Percentiles rank a stretch among this genome's conserved stretches.
Conservation (phyloP, 30 jellyfish, hydroid and myxozoan genomes). For the Turritopsis dohrnii region DNA sequence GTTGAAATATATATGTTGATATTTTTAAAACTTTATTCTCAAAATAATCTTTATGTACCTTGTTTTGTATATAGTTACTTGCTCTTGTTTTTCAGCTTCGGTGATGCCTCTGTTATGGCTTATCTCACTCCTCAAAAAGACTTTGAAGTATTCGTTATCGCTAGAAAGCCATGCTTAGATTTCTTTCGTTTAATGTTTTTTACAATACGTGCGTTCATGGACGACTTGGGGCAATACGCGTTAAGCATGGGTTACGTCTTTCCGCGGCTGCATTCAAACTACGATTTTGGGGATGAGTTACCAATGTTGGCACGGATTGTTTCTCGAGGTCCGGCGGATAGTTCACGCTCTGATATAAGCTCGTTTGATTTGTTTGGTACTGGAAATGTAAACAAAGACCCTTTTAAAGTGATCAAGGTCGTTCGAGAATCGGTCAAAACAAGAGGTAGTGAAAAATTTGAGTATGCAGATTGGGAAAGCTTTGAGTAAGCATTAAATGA, state of each 20-base stretch:
- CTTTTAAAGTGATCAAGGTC: conserved; percentile 52
- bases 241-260: conserved; percentile 81
- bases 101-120: conserved; percentile 21
- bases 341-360: conserved; percentile 71
- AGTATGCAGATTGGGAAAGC: conserved; percentile 17
- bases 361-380: conserved; percentile 91
- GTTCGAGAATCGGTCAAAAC: conserved; percentile 37
- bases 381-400: conserved; percentile 80
- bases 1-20: too few species aligned
- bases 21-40: too few species aligned
- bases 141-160: conserved; percentile 46
- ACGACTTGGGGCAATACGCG: conserved; percentile 61
- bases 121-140: conserved; percentile 82
- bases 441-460: conserved; percentile 32
- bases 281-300: conserved; percentile 39
- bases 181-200: conserved; percentile 56
- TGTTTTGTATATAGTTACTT: not conserved
- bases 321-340: conserved; percentile 65
- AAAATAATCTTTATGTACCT: not conserved
- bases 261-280: conserved; percentile 52
- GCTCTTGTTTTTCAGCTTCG: not conserved
- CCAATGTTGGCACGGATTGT: conserved; percentile 67
- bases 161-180: conserved; percentile 55
- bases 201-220: conserved; percentile 61
- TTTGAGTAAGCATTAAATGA: not conserved